Evolutionary conservation across 2,888 invertebrate species (phyloP).

Genomic region (Ypsolopha scabrella): DNA sequence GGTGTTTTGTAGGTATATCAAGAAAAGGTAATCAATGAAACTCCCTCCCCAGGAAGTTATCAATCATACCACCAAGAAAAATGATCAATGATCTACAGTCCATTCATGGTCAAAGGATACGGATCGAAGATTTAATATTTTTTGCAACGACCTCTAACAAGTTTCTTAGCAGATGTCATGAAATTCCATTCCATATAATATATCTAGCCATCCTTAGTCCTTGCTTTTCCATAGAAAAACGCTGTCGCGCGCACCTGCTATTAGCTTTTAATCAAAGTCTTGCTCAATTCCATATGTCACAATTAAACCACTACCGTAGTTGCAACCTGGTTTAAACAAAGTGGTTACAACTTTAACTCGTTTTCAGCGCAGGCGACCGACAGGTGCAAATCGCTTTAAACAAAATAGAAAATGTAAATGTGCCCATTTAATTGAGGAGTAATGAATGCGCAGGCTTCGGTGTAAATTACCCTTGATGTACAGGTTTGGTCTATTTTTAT

Average conservation of each 20-base stretch:
- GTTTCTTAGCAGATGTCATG: too few relatives aligned
- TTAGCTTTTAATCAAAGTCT: constrained; percentile 1
- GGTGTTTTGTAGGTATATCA: too few relatives aligned
- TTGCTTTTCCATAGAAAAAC: not conserved
- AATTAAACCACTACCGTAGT: not conserved
- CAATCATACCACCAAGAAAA: too few relatives aligned
- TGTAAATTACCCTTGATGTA: constrained; percentile 2
- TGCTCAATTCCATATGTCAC: not conserved
- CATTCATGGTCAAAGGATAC: too few relatives aligned
- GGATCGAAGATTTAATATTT: too few relatives aligned
- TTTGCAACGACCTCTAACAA: too few relatives aligned
- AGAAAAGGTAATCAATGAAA: too few relatives aligned
- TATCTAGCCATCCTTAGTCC: not conserved
- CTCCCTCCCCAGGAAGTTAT: too few relatives aligned
- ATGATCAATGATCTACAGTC: too few relatives aligned
- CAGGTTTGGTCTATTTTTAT: not conserved
- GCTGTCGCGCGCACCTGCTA: not conserved
- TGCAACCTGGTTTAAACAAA: not conserved
- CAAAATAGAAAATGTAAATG: not conserved
- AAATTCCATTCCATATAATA: too few relatives aligned
- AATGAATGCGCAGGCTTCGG: constrained; percentile 5
- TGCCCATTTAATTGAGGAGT: constrained; percentile 1
- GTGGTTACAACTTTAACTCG: not conserved
- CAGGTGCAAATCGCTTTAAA: not conserved
- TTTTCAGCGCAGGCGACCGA: not conserved